Evolutionary conservation across 2,888 invertebrate species (phyloP).

Genomic region (Microplitis manilae): DNA sequence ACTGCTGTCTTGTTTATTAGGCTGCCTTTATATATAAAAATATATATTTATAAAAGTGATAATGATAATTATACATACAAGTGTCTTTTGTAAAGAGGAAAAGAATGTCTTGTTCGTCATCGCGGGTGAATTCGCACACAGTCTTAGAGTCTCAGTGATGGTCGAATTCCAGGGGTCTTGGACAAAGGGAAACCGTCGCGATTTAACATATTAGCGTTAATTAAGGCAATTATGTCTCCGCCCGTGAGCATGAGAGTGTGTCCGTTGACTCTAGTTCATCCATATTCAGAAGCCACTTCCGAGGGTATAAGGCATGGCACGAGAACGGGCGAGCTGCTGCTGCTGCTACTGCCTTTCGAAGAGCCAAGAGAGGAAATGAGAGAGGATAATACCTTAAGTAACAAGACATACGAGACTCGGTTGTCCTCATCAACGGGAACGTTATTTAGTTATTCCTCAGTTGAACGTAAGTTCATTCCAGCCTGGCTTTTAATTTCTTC

Average conservation of each 20-base stretch:
- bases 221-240: constrained; percentile 72
- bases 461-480: background rate
- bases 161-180: constrained; percentile 48
- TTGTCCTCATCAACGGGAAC: background rate
- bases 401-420: background rate
- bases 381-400: background rate
- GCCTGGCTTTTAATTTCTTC: constrained; percentile 1
- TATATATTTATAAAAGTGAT: background rate
- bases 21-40: background rate
- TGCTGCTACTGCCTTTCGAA: background rate
- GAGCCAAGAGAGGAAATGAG: constrained; percentile 2
- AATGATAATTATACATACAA: background rate
- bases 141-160: constrained; percentile 32
- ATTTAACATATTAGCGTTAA: constrained; percentile 72
- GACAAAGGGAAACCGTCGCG: constrained; percentile 69
- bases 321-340: background rate
- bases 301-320: constrained; percentile 40
- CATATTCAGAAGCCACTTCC: constrained; percentile 65
- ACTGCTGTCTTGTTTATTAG: background rate
- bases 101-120: constrained; percentile 11
- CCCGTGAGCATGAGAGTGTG: constrained; percentile 70
- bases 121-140: constrained; percentile 14
- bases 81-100: constrained; percentile 5
- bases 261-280: constrained; percentile 66
- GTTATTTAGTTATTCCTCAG: background rate